Evolutionary conservation across 2,888 invertebrate species (phyloP).

Genomic region (Mantis religiosa): DNA sequence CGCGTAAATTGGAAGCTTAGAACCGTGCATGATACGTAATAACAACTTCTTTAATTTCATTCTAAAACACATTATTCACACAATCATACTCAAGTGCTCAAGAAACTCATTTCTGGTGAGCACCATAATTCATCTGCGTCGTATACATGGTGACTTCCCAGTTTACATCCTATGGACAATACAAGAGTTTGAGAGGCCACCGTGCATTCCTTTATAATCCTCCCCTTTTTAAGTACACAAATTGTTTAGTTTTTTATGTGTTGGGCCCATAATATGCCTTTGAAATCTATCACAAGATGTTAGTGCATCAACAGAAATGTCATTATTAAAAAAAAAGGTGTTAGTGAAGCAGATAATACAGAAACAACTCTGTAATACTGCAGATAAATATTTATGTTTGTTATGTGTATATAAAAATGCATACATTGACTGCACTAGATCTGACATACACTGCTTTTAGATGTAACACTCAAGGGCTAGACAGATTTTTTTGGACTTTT

Average conservation of each 20-base stretch:
- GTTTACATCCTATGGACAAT: background rate
- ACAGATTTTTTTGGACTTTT: background rate
- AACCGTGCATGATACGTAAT: slow-evolving; percentile 29
- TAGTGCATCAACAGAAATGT: slow-evolving; percentile 33
- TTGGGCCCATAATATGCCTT: background rate
- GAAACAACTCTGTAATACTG: background rate
- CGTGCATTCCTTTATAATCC: background rate
- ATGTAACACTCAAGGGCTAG: slow-evolving; percentile 16
- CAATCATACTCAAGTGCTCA: background rate
- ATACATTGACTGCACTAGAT: slow-evolving; percentile 23
- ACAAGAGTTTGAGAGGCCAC: background rate
- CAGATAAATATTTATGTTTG: background rate
- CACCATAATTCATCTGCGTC: background rate
- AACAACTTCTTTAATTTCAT: background rate
- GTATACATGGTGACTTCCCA: background rate
- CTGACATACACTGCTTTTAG: slow-evolving; percentile 12
- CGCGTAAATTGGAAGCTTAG: slow-evolving; percentile 29
- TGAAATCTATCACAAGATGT: background rate
- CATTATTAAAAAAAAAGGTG: slow-evolving; percentile 17
- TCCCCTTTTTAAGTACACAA: background rate
- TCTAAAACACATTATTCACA: background rate
- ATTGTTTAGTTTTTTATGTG: background rate
- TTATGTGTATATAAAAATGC: slow-evolving; percentile 25
- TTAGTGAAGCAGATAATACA: background rate
- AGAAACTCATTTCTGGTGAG: background rate